Conservation (phyloP, 2,113 vertebrate genomes). For the Pteronura brasiliensis region DNA sequence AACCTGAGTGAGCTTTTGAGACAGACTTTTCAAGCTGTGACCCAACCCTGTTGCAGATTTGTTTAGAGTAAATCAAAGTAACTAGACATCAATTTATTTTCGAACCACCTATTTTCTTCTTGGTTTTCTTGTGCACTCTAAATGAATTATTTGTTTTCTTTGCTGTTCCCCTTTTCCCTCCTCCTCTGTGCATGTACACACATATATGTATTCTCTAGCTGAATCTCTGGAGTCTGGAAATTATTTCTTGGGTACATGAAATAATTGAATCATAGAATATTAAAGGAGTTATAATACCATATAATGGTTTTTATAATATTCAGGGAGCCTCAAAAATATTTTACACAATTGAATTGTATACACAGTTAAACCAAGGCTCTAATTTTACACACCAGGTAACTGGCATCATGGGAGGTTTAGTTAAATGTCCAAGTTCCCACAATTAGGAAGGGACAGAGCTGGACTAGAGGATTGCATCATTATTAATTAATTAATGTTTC, state of each 20-base stretch:
- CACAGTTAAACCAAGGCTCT: neutral
- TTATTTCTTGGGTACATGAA: neutral
- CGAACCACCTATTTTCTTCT: constrained; percentile 30
- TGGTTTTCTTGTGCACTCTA: constrained; percentile 45
- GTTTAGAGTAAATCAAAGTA: constrained; percentile 56
- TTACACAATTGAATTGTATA: neutral
- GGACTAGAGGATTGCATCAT: neutral
- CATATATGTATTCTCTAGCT: neutral
- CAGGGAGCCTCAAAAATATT: neutral
- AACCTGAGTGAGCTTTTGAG: neutral
- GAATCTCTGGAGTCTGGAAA: neutral
- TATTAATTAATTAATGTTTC: neutral
- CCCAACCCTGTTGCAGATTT: neutral
- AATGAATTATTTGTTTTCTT: constrained; percentile 25
- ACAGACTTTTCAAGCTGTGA: neutral
- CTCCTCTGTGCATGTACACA: neutral
- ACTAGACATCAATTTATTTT: constrained; percentile 7
- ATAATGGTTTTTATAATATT: neutral
- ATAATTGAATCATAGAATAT: neutral
- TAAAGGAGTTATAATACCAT: neutral
- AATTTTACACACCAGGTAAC: neutral
- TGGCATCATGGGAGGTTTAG: neutral
- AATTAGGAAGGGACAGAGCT: neutral
- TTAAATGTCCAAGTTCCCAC: neutral
- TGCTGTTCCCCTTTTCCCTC: neutral